These are phyloP conservation scores for Threskiornis aethiopicus DNA, from an alignment of 2,797 vertebrate species.

Conservation along the genomic window DNA sequence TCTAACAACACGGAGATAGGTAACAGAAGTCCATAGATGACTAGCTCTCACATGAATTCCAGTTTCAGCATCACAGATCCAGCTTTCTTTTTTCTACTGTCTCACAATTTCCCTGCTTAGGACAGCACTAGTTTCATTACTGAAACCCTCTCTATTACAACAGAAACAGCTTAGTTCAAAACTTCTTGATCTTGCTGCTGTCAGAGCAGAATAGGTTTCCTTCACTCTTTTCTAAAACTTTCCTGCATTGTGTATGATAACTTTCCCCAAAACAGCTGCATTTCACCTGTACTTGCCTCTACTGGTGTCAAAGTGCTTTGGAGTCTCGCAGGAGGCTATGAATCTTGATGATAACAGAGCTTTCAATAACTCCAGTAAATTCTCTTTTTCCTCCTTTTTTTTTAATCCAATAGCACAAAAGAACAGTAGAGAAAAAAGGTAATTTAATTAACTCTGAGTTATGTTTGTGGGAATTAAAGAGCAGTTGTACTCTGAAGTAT, in stretches of 20 bases:
- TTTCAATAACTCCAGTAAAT: not conserved
- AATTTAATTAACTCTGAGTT: not conserved
- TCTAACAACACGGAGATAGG: not conserved
- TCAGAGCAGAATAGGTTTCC: not conserved
- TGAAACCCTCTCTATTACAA: not conserved
- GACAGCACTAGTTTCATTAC: not conserved
- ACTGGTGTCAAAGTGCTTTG: not conserved
- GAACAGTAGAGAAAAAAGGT: not conserved
- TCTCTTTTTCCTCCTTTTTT: not conserved
- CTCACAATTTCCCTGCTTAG: not conserved
- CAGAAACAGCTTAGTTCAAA: not conserved
- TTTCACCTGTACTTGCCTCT: not conserved
- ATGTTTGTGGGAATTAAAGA: not conserved
- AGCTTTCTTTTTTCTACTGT: not conserved
- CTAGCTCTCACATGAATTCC: not conserved
- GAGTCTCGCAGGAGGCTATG: not conserved
- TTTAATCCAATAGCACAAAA: not conserved
- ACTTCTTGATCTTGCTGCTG: not conserved
- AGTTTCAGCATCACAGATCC: not conserved
- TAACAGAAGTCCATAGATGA: not conserved
- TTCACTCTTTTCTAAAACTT: not conserved
- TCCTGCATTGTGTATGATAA: not conserved
- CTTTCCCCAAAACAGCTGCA: not conserved
- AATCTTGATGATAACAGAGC: not conserved
- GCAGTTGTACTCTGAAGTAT: not conserved